Percentiles rank a stretch among this genome's conserved stretches.
Evolutionary conservation across 2,888 invertebrate genomes (phyloP).

Genomic region (Seladonia tumulorum): DNA sequence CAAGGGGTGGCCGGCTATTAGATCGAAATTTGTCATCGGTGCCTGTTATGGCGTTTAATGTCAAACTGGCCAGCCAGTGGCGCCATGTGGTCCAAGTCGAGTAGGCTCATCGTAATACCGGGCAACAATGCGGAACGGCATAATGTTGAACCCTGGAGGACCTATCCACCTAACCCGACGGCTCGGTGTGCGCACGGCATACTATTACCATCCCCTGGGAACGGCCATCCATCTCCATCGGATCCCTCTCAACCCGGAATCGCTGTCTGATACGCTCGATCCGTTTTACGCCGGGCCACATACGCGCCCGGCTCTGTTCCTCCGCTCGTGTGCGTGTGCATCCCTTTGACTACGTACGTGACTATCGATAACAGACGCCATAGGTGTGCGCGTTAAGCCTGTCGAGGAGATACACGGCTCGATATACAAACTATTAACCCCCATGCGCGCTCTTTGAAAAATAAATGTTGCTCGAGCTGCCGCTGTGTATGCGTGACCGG

Average conservation of each 20-base stretch:
- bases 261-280: constrained; percentile 76
- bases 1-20: background rate
- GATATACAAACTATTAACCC: constrained; percentile 78
- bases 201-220: constrained; percentile 81
- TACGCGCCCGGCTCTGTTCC: constrained; percentile 28
- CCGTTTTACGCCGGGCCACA: constrained; percentile 65
- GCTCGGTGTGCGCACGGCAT: constrained; percentile 49
- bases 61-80: constrained; percentile 59
- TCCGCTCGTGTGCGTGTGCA: constrained; percentile 39
- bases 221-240: constrained; percentile 83
- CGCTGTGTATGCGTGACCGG: constrained; percentile 62
- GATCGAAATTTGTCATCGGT: constrained; percentile 52
- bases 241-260: constrained; percentile 82
- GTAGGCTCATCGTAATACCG: constrained; percentile 82
- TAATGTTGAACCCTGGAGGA: constrained; percentile 69
- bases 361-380: constrained; percentile 51
- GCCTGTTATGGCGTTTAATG: constrained; percentile 58
- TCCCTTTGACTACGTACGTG: constrained; percentile 58
- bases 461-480: constrained; percentile 53
- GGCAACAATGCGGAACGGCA: constrained; percentile 78
- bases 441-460: constrained; percentile 64
- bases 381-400: constrained; percentile 58
- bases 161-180: constrained; percentile 65
- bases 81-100: constrained; percentile 83
- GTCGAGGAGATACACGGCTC: constrained; percentile 60